A percentile compares a stretch with the other conserved stretches of the same genome.
Conservation (phyloP, 2,797 vertebrate genomes). For the Poeciliopsis gracilis region DNA sequence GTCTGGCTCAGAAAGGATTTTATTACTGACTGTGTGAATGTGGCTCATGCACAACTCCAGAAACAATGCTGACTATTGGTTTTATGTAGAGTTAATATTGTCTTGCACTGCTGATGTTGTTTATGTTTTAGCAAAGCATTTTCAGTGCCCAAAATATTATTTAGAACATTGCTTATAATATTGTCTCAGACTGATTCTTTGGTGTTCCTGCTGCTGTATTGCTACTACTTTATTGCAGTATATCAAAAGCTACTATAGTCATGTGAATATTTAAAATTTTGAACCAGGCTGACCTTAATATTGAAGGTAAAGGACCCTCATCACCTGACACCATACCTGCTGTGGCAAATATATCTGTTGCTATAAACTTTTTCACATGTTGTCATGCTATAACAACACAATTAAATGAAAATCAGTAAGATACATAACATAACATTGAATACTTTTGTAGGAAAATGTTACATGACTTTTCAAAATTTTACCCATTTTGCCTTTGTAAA, state of each 20-base stretch:
- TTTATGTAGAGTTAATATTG: background rate
- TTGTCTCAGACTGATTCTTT: background rate
- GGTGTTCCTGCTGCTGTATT: background rate
- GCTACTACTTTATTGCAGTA: background rate
- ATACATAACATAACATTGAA: background rate
- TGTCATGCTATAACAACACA: background rate
- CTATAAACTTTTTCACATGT: background rate
- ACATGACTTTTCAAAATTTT: background rate
- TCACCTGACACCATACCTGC: constrained; percentile 6
- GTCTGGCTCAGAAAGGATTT: constrained; percentile 18
- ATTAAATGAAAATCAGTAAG: background rate
- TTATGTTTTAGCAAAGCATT: background rate
- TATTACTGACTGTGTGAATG: constrained; percentile 9
- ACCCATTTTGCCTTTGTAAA: background rate
- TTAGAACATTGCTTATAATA: background rate
- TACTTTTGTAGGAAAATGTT: background rate
- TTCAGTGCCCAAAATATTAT: background rate
- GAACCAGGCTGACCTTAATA: constrained; percentile 4
- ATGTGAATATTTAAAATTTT: background rate
- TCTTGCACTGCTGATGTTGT: background rate
- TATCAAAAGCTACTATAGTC: background rate
- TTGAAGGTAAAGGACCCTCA: constrained; percentile 28
- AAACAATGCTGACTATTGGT: background rate
- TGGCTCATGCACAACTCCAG: background rate
- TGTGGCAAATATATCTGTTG: background rate